Evolutionary conservation across 2,888 invertebrate genomes (phyloP).

Genomic region (Uloborus plumipes): DNA sequence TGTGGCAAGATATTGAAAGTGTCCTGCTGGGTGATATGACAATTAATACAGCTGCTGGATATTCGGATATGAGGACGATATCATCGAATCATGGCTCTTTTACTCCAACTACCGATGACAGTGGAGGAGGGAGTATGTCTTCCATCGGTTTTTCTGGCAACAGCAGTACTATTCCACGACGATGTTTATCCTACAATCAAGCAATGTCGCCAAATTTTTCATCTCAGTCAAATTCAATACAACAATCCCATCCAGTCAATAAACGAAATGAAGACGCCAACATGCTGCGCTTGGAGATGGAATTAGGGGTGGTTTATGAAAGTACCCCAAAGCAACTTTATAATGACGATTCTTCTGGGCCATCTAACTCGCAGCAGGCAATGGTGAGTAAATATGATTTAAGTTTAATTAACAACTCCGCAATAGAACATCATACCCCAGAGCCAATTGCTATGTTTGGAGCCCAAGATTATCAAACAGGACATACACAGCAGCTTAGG

Average conservation of each 20-base stretch:
- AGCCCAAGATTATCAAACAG: constrained; percentile 44
- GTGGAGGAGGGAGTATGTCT: constrained; percentile 49
- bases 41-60: constrained; percentile 37
- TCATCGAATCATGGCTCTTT: constrained; percentile 50
- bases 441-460: constrained; percentile 44
- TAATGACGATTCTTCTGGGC: constrained; percentile 26
- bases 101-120: constrained; percentile 55
- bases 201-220: constrained; percentile 35
- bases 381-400: constrained; percentile 38
- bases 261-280: constrained; percentile 22
- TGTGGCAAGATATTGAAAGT: constrained; percentile 74
- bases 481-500: constrained; percentile 35
- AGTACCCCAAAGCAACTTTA: constrained; percentile 29
- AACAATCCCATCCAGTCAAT: constrained; percentile 32
- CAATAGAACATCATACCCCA: constrained; percentile 38
- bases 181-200: constrained; percentile 40
- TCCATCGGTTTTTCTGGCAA: constrained; percentile 22
- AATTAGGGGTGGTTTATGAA: constrained; percentile 49
- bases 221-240: constrained; percentile 14
- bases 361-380: constrained; percentile 19
- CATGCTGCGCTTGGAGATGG: constrained; percentile 33
- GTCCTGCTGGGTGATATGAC: constrained; percentile 71
- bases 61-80: constrained; percentile 35
- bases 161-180: constrained; percentile 21
- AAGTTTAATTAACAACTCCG: constrained; percentile 21